Percentiles rank a stretch among this genome's conserved stretches.
Conservation (phyloP, 2,797 vertebrate genomes). For the Apogon talboti region DNA sequence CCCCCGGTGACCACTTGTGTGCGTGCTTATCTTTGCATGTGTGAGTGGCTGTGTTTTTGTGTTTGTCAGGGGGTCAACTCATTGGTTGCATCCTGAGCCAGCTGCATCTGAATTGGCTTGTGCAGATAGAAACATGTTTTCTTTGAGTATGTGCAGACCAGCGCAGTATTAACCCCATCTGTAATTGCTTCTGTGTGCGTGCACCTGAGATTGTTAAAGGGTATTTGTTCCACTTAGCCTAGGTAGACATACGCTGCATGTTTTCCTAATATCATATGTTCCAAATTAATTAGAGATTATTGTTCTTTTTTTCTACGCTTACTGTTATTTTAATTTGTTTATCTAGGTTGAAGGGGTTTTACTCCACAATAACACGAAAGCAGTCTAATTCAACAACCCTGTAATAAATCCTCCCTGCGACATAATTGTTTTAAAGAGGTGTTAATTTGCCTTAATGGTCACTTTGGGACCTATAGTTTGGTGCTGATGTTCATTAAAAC, state of each 20-base stretch:
- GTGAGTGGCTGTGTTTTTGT: constrained; percentile 18
- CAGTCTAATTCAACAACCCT: neutral
- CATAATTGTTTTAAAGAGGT: neutral
- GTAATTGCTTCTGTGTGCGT: constrained; percentile 28
- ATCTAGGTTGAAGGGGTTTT: neutral
- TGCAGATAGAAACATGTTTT: constrained; percentile 39
- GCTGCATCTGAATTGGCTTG: constrained; percentile 37
- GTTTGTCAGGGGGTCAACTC: constrained; percentile 38
- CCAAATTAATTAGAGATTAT: neutral
- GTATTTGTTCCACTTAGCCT: constrained; percentile 26
- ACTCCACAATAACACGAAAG: neutral
- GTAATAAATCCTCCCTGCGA: neutral
- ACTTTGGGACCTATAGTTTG: constrained; percentile 2
- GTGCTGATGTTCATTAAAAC: neutral
- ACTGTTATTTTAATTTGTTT: constrained; percentile 14
- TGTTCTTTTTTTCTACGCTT: constrained; percentile 2
- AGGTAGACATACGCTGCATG: constrained; percentile 5
- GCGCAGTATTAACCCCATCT: constrained; percentile 18
- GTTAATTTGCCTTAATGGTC: neutral
- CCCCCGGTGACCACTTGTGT: constrained; percentile 29
- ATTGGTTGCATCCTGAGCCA: constrained; percentile 37
- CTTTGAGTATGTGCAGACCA: constrained; percentile 20
- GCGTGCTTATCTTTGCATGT: constrained; percentile 5
- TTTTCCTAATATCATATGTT: constrained; percentile 19
- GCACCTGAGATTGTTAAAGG: constrained; percentile 12